These are phyloP conservation scores for Bryconaethiops microstoma DNA, from an alignment of 2,797 vertebrate species.

Conservation along the genomic window DNA sequence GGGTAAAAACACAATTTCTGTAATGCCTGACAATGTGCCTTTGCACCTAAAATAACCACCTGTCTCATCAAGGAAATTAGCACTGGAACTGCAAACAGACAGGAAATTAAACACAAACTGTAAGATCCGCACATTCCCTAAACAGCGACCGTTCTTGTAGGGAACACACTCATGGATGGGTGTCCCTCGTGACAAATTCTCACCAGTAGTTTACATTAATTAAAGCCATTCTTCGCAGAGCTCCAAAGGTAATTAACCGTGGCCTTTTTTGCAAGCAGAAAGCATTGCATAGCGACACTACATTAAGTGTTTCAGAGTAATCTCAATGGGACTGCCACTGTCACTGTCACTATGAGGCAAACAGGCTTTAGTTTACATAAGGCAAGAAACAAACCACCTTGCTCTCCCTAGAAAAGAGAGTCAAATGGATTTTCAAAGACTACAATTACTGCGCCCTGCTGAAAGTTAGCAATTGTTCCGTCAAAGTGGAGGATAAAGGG, in stretches of 20 bases:
- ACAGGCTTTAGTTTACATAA: slow-evolving; percentile 42
- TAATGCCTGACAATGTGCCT: not conserved
- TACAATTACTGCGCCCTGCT: slow-evolving; percentile 48
- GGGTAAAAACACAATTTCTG: not conserved
- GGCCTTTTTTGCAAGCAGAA: slow-evolving; percentile 42
- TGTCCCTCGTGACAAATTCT: slow-evolving; percentile 57
- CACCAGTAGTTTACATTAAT: slow-evolving; percentile 62
- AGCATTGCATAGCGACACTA: slow-evolving; percentile 26
- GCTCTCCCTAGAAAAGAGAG: slow-evolving; percentile 38
- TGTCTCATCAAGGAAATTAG: slow-evolving; percentile 43
- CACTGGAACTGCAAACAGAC: slow-evolving; percentile 37
- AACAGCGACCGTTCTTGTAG: slow-evolving; percentile 36
- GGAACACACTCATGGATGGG: slow-evolving; percentile 27
- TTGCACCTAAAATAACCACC: slow-evolving; percentile 50
- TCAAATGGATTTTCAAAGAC: slow-evolving; percentile 45
- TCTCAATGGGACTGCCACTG: slow-evolving; percentile 26
- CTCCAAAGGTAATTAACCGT: slow-evolving; percentile 59
- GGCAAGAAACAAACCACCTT: slow-evolving; percentile 49
- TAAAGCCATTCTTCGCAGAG: slow-evolving; percentile 57
- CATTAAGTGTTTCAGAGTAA: slow-evolving; percentile 41
- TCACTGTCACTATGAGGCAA: slow-evolving; percentile 43
- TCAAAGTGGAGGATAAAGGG: slow-evolving; percentile 35
- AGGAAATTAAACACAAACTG: slow-evolving; percentile 49
- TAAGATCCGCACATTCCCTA: slow-evolving; percentile 44
- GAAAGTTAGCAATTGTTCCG: slow-evolving; percentile 53